phyloP scores from a whole-genome alignment of 2,113 vertebrate genomes.

The Gallinago undulata region DNA sequence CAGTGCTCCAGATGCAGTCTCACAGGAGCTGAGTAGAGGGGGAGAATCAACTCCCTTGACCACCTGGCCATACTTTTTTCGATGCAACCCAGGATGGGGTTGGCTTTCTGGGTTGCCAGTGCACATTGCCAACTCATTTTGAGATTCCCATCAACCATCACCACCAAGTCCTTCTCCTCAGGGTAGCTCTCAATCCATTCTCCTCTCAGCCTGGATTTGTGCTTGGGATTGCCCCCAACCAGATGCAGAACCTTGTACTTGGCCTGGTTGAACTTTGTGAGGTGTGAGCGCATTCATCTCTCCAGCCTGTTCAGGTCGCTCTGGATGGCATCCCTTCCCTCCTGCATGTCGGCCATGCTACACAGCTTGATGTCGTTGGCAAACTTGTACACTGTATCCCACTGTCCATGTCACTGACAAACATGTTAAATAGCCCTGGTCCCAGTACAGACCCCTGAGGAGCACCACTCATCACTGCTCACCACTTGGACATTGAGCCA shows the following conservation, averaged over 20 bases:
- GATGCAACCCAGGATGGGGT: background rate
- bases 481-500: background rate
- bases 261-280: background rate
- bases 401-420: background rate
- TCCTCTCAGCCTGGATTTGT: background rate
- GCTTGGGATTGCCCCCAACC: background rate
- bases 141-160: background rate
- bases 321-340: background rate
- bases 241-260: background rate
- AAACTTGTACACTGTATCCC: background rate
- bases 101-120: background rate
- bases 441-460: background rate
- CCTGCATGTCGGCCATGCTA: no score
- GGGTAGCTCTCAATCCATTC: background rate
- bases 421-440: background rate
- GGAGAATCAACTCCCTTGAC: background rate
- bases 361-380: background rate
- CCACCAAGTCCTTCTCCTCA: background rate
- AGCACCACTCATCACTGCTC: background rate
- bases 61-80: background rate
- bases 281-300: rapidly evolving
- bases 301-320: background rate
- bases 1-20: background rate
- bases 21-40: no score
- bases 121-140: background rate